A percentile compares a stretch with the other conserved stretches of the same genome.
Conservation (phyloP, 2,113 vertebrate genomes). For the Hemibagrus wyckioides region DNA sequence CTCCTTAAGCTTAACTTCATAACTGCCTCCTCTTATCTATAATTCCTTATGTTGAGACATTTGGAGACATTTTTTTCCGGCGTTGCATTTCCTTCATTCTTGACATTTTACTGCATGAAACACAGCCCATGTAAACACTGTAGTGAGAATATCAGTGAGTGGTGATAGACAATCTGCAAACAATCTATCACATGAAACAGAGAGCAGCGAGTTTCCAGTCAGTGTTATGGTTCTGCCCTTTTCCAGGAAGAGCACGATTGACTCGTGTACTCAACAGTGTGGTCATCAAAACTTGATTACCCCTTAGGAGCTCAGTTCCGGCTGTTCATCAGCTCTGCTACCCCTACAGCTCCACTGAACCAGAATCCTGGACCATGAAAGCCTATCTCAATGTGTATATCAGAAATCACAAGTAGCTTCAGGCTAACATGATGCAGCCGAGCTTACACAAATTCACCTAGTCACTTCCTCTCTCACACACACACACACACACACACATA, state of each 20-base stretch:
- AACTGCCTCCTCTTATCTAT: background rate
- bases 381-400: background rate
- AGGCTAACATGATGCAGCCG: background rate
- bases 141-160: background rate
- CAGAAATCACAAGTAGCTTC: background rate
- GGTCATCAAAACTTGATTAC: constrained; percentile 61
- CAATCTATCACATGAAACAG: constrained; percentile 52
- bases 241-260: constrained; percentile 62
- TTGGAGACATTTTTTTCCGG: no score
- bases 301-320: background rate
- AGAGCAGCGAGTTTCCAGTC: constrained; percentile 49
- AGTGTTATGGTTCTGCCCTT: constrained; percentile 52
- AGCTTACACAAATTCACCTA: background rate
- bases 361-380: background rate
- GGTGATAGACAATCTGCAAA: background rate
- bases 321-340: background rate
- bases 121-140: background rate
- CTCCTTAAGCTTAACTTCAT: background rate
- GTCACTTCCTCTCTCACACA: background rate
- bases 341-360: background rate
- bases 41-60: background rate
- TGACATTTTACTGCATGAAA: no score
- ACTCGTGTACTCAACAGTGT: constrained; percentile 52
- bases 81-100: background rate
- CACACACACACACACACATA: background rate